Percentiles rank a stretch among this genome's conserved stretches.
Evolutionary conservation across 2,797 vertebrate species (phyloP).

Genomic region (Macropus fuliginosus): DNA sequence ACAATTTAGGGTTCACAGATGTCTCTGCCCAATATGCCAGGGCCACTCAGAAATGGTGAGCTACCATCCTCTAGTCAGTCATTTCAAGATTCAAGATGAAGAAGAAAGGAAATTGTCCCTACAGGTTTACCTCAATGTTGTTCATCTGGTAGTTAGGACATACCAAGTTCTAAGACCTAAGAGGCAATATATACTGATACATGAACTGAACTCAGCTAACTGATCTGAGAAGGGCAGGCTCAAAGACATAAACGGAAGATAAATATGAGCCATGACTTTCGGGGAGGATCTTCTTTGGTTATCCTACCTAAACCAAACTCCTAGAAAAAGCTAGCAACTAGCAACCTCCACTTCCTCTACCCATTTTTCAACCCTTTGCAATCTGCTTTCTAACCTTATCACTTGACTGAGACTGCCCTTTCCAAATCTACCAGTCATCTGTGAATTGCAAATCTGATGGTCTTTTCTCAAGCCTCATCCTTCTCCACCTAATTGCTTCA

Average conservation of each 20-base stretch:
- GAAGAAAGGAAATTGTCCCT: neutral
- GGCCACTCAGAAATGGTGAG: neutral
- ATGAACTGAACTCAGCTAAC: neutral
- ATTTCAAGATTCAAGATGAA: neutral
- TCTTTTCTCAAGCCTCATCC: neutral
- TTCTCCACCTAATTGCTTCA: neutral
- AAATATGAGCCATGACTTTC: neutral
- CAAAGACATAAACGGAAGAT: neutral
- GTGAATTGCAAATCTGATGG: neutral
- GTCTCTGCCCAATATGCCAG: neutral
- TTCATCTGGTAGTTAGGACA: neutral
- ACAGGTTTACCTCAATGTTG: neutral
- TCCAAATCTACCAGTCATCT: neutral
- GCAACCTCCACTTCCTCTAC: neutral
- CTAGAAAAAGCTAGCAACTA: neutral
- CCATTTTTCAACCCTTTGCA: neutral
- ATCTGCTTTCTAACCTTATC: neutral
- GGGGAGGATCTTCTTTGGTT: neutral
- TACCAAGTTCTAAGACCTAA: neutral
- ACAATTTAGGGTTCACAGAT: neutral
- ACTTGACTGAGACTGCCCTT: neutral
- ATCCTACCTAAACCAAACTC: neutral
- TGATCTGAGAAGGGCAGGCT: neutral
- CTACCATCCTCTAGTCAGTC: neutral
- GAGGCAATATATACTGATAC: neutral